phyloP scores from a whole-genome alignment of 92 coral and sea anemone genomes.

The Umimayanthus chanpuru region DNA sequence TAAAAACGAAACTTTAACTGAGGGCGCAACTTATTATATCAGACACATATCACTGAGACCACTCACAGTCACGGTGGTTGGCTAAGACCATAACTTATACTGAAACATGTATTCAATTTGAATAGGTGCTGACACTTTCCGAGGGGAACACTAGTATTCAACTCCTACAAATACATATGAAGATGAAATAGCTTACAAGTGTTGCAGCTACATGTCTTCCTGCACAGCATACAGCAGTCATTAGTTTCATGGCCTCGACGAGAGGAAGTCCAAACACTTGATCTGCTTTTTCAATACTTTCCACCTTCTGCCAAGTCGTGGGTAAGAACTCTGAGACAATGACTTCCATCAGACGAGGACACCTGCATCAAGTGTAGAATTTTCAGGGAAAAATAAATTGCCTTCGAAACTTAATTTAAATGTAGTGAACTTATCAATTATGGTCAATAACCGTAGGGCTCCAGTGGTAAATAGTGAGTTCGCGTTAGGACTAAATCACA shows the following conservation, averaged over 20 bases:
- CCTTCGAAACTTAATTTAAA: neutral
- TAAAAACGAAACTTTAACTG: too few relatives aligned
- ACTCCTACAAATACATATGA: neutral
- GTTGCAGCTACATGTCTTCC: constrained; percentile 82
- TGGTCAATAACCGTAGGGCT: neutral
- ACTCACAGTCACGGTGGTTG: too few relatives aligned
- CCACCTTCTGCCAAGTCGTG: constrained; percentile 72
- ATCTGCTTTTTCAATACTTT: constrained; percentile 42
- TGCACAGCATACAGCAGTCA: constrained; percentile 74
- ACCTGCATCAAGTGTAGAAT: constrained; percentile 39
- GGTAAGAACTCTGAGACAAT: constrained; percentile 83
- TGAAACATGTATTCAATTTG: too few relatives aligned
- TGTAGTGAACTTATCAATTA: neutral
- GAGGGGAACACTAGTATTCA: neutral
- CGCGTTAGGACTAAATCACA: neutral
- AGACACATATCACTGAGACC: too few relatives aligned
- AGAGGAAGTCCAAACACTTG: constrained; percentile 74
- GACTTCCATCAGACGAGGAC: constrained; percentile 89
- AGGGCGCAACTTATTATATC: too few relatives aligned
- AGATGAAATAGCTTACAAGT: constrained; percentile 59
- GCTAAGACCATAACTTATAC: too few relatives aligned
- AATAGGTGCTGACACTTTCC: neutral
- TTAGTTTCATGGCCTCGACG: constrained; percentile 78
- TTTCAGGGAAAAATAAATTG: too few relatives aligned
- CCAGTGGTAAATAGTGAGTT: neutral